phyloP scores from a whole-genome alignment of 2,113 vertebrate genomes.

The Columba livia region DNA sequence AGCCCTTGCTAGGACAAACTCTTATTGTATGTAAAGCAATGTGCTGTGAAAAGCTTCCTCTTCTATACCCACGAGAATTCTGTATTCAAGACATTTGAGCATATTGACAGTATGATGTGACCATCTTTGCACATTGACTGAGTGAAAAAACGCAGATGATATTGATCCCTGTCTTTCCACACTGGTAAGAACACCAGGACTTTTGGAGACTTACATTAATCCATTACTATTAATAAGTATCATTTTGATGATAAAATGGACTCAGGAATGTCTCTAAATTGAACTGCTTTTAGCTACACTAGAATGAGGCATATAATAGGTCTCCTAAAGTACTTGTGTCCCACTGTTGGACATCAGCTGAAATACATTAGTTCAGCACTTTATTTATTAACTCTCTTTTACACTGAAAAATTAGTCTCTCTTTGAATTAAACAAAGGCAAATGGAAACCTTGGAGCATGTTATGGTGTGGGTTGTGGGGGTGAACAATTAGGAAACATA shows the following conservation, averaged over 20 bases:
- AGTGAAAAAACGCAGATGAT: neutral
- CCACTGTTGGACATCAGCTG: rapidly evolving
- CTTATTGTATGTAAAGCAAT: neutral
- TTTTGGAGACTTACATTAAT: neutral
- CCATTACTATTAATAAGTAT: neutral
- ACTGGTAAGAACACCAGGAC: neutral
- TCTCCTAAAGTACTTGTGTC: neutral
- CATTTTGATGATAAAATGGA: neutral
- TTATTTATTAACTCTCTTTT: neutral
- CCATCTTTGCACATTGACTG: neutral
- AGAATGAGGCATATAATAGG: neutral
- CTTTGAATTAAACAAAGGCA: neutral
- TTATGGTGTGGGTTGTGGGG: neutral
- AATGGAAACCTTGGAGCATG: neutral
- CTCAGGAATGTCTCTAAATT: neutral
- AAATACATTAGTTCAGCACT: neutral
- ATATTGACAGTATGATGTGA: neutral
- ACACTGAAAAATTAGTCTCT: neutral
- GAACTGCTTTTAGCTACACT: neutral
- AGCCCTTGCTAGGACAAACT: neutral
- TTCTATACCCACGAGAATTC: neutral
- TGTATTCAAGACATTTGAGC: neutral
- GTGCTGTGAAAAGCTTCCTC: neutral
- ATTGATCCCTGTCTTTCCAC: neutral
- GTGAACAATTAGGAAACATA: neutral